Evolutionary conservation across 2,113 vertebrate species (phyloP), one percentile per base, ranked within the genome.

Genomic region (Chrysemys picta): DNA sequence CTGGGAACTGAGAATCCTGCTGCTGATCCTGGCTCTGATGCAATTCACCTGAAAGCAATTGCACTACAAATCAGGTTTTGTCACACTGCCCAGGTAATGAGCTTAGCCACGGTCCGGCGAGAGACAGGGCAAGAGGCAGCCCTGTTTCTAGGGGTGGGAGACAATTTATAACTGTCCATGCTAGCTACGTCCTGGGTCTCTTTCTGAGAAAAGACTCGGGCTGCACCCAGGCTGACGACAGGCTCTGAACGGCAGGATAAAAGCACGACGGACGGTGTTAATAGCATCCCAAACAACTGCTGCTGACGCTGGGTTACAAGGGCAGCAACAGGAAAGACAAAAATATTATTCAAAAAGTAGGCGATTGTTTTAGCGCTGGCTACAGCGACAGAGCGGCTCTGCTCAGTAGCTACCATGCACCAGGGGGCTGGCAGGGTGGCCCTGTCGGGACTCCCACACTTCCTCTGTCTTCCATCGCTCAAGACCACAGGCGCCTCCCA

Each of bases 131-230:
- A 19, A 19, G 62, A 35, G 62, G 14, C 31, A 65, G 5, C 12
- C 7, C 56, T 1, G 0, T 31, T 81, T 9, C 57, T 6, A 19
- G 11, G 75, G 1, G 2, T 0, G n/a, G 21, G 27, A 22, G 45
- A 14, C 6, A 10, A 3, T 0, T 4, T 3, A 0, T 24, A 1
- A 0, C 4, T 47, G 3, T 6, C 24, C 62, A n/a, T 31, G 31
- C 14, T n/a, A n/a, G 62, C 62, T 69, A 65, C 7, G 62, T 35
- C 35, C 62, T 35, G 62, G 17, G 62, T 69, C 5, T 57, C 7
- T 17, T 53, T 29, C 22, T 3, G 31, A 0, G 47, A 50, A 2
- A 8, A 2, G 22, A 53, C 0, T 54, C 0, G 75, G 4, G 6
- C 0, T 22, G 53, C 12, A 16, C 76, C 27, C 0, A 54, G 49